These are phyloP conservation scores for Oryzias woworae DNA, from an alignment of 2,113 vertebrate genomes.

Conservation along the genomic window DNA sequence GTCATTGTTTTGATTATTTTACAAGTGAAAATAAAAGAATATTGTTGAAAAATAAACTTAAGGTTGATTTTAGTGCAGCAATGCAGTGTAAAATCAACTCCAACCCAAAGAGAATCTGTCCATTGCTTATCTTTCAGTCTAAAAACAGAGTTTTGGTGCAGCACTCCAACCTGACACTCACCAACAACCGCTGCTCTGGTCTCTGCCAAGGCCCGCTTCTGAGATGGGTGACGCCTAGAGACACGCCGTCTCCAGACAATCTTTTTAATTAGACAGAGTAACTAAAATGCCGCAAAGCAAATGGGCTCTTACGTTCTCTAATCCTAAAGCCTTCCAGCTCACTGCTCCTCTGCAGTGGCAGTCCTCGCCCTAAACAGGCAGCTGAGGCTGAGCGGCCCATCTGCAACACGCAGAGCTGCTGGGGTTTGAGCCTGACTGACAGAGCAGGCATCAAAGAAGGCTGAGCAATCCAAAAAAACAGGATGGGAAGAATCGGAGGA, in stretches of 20 bases:
- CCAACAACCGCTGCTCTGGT: conserved; percentile 31
- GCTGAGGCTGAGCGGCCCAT: conserved; percentile 44
- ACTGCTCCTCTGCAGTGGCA: conserved; percentile 30
- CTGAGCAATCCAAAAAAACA: conserved; percentile 20
- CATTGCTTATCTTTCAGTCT: neutral
- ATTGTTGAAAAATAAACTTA: no score
- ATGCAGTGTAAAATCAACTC: no score
- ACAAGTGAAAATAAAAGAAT: no score
- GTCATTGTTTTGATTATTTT: no score
- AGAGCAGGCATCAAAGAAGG: conserved; percentile 30
- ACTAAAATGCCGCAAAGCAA: conserved; percentile 50
- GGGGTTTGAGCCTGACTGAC: conserved; percentile 38
- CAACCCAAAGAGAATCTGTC: no score
- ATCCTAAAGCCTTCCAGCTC: conserved; percentile 46
- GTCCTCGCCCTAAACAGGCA: conserved; percentile 31
- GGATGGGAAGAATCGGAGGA: conserved; percentile 30
- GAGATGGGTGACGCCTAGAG: conserved; percentile 54
- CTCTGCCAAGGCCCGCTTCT: conserved; percentile 28
- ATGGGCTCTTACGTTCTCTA: conserved; percentile 16
- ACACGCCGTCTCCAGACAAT: conserved; percentile 46
- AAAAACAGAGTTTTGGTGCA: neutral
- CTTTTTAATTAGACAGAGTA: conserved; percentile 67
- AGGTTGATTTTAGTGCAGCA: no score
- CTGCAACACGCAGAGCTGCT: conserved; percentile 46
- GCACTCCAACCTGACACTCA: neutral